Evolutionary conservation across 2,888 invertebrate genomes (phyloP), one percentile per base, ranked within the genome.

Genomic region (Drosophila limbata): DNA sequence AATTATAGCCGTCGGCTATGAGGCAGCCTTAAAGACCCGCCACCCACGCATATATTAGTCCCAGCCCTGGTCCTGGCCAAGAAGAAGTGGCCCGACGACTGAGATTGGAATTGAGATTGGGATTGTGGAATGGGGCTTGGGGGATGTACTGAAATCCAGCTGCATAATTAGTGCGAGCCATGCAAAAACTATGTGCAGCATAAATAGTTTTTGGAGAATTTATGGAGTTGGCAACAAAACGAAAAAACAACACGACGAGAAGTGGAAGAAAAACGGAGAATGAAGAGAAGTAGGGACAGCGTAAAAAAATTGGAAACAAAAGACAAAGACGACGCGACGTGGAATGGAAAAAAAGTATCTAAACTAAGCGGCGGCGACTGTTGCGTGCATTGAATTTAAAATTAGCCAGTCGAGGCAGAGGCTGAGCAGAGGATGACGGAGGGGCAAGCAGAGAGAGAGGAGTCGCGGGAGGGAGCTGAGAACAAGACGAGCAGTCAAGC

Each of bases 321-420:
- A 77, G 51, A 33, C 62, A 63, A 62, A 76, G 53, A 64, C 40
- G 50, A 63, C 11, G 55, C 37, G 53, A 63, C 11, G 55, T 19
- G 21, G 21, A 63, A 28, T 48, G 17, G 15, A 39, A 42, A 40
- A 35, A 37, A 13, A 25, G 25, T 37, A 37, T 35, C 69, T 61
- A 57, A 79, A 73, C 77, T 72, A 80, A 88, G 74, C 69, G 83
- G 37, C 71, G 81, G 77, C 68, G 82, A 81, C 80, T 79, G 77
- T 73, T 79, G 85, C 89, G 89, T 87, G 87, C 79, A 76, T 77
- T 84, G 87, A 84, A 87, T 87, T 77, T 73, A 77, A 89, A 87
- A 89, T 89, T 74, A 87, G 79, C 69, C 67, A 59, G 57, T 37
- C 6, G 65, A 44, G 39, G 21, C 40, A 39, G 11, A 40, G 44